phyloP scores from a whole-genome alignment of 1,140 invertebrate genomes.

The Dufourea novaeangliae region DNA sequence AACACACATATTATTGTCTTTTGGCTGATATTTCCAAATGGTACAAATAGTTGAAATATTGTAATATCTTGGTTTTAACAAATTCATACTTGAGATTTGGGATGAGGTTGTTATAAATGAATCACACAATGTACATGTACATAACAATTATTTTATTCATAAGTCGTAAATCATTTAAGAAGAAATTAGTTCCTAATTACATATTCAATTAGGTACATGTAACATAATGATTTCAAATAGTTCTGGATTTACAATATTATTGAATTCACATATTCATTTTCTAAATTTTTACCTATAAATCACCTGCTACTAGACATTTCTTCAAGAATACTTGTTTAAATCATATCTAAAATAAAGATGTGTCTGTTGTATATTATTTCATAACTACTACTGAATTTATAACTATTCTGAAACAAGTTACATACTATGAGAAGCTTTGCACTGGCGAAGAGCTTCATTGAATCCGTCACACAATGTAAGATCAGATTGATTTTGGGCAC shows the following conservation, averaged over 20 bases:
- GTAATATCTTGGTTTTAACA: slow-evolving; percentile 23
- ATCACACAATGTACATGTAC: not conserved
- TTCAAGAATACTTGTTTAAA: slow-evolving; percentile 26
- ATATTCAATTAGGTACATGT: not conserved
- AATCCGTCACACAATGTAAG: slow-evolving; percentile 94
- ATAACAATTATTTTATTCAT: slow-evolving; percentile 21
- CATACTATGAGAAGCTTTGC: slow-evolving; percentile 85
- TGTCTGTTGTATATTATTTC: not conserved
- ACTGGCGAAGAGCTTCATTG: slow-evolving; percentile 95
- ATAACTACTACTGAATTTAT: not conserved
- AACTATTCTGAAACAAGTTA: not conserved
- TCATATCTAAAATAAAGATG: slow-evolving; percentile 54
- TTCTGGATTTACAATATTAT: not conserved
- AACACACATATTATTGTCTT: no score
- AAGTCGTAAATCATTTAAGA: not conserved
- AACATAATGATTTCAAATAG: not conserved
- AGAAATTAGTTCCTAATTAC: not conserved
- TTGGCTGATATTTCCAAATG: no score
- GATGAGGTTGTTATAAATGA: not conserved
- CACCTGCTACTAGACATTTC: not conserved
- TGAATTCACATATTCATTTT: not conserved
- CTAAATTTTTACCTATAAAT: slow-evolving; percentile 3
- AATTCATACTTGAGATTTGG: not conserved
- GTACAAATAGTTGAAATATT: slow-evolving; percentile 49
- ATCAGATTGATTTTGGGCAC: slow-evolving; percentile 92